Base-by-base conservation (phyloP, 1,140 invertebrate species). In the Bombus pascuorum region DNA sequence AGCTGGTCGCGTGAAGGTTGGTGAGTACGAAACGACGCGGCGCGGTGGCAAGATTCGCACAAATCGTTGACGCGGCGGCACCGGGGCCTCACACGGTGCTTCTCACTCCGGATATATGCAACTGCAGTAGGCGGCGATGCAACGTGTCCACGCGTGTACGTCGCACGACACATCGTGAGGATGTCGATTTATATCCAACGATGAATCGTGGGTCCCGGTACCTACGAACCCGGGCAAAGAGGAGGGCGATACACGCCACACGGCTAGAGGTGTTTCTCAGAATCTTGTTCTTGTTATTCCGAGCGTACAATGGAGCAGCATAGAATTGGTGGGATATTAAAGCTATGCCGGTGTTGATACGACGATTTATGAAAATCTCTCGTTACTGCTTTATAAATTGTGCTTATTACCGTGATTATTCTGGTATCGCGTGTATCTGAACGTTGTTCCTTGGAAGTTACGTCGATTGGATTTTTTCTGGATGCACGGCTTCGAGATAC, bases 131-230 rank as follows among this genome's bases (percentile, higher is more conserved):
- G 85, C 74, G 81, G 85, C 22, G 81, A 39, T 77, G 81, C 57
- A 22, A 22, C 66, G 22, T 77, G 66, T 84, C 81, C 85, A 72
- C 85, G 85, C 80, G 85, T 44, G 79, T 70, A 70, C 57, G 71
- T 68, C 80, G 68, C 77, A 65, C 85, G 88, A 81, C 84, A 85
- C 78, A 28, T 53, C 65, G 44, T 5, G 85, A 74, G 80, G 74
- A 89, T 90, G 70, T 79, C 89, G 88, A 90, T 90, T 90, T 90
- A 90, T 89, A 87, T 87, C 86, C 89, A 68, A 81, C 85, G 89
- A 90, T 87, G 83, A 89, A 87, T 85, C 85, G 77, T 87, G 37
- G 78, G 72, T 86, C 76, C 83, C 76, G 32, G 73, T 81, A 34
- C 53, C 68, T 65, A 53, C 68, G 53, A 32, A 9, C 3, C 25